These are phyloP conservation scores for Sicus ferrugineus DNA, from an alignment of 2,888 invertebrate genomes.

Conservation along the genomic window DNA sequence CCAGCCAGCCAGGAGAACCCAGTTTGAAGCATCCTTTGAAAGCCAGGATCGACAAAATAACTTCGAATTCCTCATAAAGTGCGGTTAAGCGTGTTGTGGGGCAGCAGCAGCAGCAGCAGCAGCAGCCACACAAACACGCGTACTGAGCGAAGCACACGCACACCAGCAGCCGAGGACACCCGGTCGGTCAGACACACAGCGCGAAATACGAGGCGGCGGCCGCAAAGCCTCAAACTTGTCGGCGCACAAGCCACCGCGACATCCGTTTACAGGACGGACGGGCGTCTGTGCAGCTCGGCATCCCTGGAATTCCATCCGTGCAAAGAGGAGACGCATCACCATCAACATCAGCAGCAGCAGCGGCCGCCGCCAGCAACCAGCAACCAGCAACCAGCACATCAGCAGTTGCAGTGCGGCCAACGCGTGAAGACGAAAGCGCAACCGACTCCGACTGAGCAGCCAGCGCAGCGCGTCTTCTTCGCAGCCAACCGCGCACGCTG, in stretches of 20 bases:
- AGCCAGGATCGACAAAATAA: constrained; percentile 6
- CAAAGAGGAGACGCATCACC: too few relatives aligned
- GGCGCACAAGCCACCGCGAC: constrained; percentile 25
- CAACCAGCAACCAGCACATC: background rate
- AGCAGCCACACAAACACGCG: background rate
- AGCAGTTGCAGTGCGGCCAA: background rate
- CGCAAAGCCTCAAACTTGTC: constrained; percentile 41
- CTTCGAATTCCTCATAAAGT: constrained; percentile 14
- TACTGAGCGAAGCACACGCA: background rate
- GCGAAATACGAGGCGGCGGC: constrained; percentile 38
- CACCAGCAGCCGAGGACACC: background rate
- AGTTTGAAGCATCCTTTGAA: background rate
- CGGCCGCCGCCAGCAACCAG: background rate
- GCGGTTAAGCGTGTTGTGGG: constrained; percentile 10
- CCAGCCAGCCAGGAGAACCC: background rate
- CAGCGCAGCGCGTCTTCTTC: constrained; percentile 13
- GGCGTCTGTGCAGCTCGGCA: background rate
- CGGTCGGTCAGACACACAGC: background rate
- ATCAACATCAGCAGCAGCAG: background rate
- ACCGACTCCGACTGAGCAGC: background rate
- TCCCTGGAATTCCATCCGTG: too few relatives aligned
- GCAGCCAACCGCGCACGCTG: constrained; percentile 28
- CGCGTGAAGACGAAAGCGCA: background rate
- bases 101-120: background rate
- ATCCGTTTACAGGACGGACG: constrained; percentile 10